These are phyloP conservation scores for Otolemur crassicaudatus DNA, from an alignment of 2,797 vertebrate genomes.

Conservation along the genomic window DNA sequence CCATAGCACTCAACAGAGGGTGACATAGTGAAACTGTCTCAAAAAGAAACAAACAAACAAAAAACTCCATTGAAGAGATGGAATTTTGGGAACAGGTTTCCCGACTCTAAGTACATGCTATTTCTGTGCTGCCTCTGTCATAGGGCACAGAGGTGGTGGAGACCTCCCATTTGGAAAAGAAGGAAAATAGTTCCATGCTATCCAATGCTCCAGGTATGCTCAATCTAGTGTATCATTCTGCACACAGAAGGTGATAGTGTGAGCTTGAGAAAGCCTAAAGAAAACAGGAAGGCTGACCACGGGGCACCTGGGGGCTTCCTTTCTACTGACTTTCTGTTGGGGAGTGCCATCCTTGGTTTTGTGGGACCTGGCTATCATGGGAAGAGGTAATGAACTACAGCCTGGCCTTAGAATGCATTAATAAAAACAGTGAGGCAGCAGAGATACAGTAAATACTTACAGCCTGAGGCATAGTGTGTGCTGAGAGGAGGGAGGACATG, in stretches of 20 bases:
- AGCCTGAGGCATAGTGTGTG: not conserved
- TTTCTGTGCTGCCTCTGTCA: not conserved
- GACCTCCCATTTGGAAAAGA: not conserved
- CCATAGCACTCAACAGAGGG: too few relatives aligned
- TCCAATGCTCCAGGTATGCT: not conserved
- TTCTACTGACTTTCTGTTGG: not conserved
- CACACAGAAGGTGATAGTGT: not conserved
- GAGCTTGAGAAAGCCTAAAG: not conserved
- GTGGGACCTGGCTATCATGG: not conserved
- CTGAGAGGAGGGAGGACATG: not conserved
- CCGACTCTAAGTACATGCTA: not conserved
- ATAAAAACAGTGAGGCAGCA: not conserved
- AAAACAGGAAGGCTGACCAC: not conserved
- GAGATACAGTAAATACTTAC: not conserved
- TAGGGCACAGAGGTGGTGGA: not conserved
- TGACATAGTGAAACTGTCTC: too few relatives aligned
- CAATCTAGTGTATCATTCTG: not conserved
- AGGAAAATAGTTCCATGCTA: not conserved
- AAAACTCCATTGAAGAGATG: not conserved
- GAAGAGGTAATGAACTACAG: not conserved
- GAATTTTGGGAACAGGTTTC: not conserved
- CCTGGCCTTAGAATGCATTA: not conserved
- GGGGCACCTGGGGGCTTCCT: not conserved
- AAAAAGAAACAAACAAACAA: too few relatives aligned
- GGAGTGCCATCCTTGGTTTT: not conserved